Base-by-base conservation (phyloP, 2,113 vertebrate species). In the Fregetta grallaria region DNA sequence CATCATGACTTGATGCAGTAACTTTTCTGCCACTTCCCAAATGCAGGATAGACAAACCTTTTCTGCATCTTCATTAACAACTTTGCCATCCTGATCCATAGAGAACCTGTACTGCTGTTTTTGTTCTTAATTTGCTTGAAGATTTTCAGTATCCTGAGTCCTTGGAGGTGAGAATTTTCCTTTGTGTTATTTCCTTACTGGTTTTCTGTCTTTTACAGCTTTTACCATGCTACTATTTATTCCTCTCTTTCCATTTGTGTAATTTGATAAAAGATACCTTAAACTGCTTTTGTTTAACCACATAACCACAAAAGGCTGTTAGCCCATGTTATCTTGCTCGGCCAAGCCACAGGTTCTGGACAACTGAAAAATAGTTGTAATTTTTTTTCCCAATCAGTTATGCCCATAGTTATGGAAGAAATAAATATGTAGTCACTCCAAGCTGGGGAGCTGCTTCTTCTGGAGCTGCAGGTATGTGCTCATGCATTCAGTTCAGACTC, bases 251-350 rank as follows among this genome's bases (percentile, higher is more conserved):
- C 36, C 9, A 23, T 61, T 73, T 65, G 13, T 62, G 26, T 78
- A 30, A 68, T 86, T 91, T 59, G 6, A 52, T 78, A 49, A 62
- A 90, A 19, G n/a, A 30, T 74, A n/a, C 7, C 45, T 78, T 85
- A 65, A 93, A 49, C 34, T 75, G 36, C 23, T 56, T 91, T 80
- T 91, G 13, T 77, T 95, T 63, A 77, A 45, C 40, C 20, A 45
- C 8, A 7, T 88, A 55, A 74, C 9, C 15, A 66, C 23, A 38
- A 47, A 73, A 1, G 3, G 4, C 16, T 62, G 49, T 88, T 86
- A 86, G 68, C 19, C 36, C 6, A 5, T 36, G 2, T 70, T 75
- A 18, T 40, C 13, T 70, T 65, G 38, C 4, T 90, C 0, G 0
- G 14, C 53, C 38, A 45, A 73, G 36, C 32, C 47, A 50, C 18